Conservation (phyloP, 2,888 invertebrate species). For the Oxytorus armatus region DNA sequence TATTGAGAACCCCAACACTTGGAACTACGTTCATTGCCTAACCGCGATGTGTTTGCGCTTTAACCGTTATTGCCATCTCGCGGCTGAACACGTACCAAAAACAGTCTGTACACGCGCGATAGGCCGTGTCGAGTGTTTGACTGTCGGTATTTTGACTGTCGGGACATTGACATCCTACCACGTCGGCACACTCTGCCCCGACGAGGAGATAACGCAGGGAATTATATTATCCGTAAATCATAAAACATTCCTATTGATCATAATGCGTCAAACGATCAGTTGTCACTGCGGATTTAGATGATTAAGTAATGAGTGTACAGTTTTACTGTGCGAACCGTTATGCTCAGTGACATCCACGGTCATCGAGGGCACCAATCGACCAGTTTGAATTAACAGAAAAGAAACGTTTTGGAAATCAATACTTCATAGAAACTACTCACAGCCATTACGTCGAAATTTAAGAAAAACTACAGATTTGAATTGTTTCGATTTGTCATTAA, state of each 20-base stretch:
- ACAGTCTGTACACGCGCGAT: too few relatives aligned
- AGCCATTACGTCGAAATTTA: background rate
- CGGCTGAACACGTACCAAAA: too few relatives aligned
- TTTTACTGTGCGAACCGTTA: slow-evolving; percentile 20
- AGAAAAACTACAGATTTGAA: background rate
- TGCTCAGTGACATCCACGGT: slow-evolving; percentile 20
- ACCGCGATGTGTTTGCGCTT: too few relatives aligned
- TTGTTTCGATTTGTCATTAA: too few relatives aligned
- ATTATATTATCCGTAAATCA: background rate
- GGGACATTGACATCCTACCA: too few relatives aligned
- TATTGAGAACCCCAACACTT: too few relatives aligned
- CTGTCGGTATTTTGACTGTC: background rate
- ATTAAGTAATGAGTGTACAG: slow-evolving; percentile 42
- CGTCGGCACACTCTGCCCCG: background rate
- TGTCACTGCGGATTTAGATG: slow-evolving; percentile 54
- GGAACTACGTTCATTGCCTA: too few relatives aligned
- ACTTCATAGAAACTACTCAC: background rate
- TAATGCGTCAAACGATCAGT: slow-evolving; percentile 52
- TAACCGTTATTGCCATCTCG: too few relatives aligned
- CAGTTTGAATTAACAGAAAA: background rate
- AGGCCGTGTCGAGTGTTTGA: too few relatives aligned
- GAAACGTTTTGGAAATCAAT: background rate
- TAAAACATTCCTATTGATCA: slow-evolving; percentile 46
- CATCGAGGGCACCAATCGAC: slow-evolving; percentile 12
- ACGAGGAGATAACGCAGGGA: slow-evolving; percentile 6